Conservation (phyloP, 2,113 vertebrate species). For the Syrmaticus mikado region DNA sequence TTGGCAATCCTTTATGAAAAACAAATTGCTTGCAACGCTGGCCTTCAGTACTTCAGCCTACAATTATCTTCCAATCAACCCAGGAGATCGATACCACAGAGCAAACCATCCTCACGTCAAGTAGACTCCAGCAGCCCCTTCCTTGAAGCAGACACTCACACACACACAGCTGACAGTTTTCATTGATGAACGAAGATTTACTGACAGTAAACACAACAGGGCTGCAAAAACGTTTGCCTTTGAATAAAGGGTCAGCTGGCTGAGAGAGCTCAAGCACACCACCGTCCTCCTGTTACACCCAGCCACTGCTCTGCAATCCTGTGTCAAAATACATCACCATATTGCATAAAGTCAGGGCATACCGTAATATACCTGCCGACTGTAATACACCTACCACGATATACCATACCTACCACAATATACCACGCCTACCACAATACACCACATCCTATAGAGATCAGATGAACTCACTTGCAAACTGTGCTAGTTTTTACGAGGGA, state of each 20-base stretch:
- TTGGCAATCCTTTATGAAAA: slow-evolving; percentile 53
- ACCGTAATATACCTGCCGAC: no score
- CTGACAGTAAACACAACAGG: slow-evolving; percentile 1
- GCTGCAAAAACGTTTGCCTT: slow-evolving; percentile 22
- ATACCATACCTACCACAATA: no score
- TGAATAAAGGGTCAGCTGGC: slow-evolving; percentile 16
- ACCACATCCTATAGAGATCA: not conserved
- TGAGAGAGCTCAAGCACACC: not conserved
- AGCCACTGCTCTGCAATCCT: not conserved
- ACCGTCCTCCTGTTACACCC: not conserved
- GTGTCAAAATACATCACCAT: not conserved
- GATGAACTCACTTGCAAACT: not conserved
- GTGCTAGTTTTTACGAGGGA: not conserved
- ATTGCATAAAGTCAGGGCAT: not conserved
- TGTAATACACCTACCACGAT: no score
- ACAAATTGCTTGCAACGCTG: slow-evolving; percentile 48
- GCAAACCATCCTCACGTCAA: slow-evolving; percentile 39
- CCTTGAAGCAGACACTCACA: not conserved
- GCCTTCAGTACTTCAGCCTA: slow-evolving; percentile 56
- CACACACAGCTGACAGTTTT: not conserved
- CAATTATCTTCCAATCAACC: slow-evolving; percentile 62
- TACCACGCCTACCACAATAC: not conserved
- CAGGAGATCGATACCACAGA: slow-evolving; percentile 46
- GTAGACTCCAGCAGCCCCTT: slow-evolving; percentile 6
- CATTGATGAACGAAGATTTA: slow-evolving; percentile 20